Evolutionary conservation across 2,888 invertebrate genomes (phyloP).

Genomic region (Drosophila longiperda): DNA sequence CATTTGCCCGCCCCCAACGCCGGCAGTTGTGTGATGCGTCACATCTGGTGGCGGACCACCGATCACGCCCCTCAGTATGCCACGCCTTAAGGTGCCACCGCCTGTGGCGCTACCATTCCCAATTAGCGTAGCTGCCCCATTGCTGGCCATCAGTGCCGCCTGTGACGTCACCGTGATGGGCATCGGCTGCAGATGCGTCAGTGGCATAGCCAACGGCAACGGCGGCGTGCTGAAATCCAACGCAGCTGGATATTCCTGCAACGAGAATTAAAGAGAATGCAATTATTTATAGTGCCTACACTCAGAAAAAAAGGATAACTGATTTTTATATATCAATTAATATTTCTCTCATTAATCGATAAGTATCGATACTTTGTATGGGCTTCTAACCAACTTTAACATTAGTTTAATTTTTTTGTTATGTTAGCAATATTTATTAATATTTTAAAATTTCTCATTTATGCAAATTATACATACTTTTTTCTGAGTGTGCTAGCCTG

Average conservation of each 20-base stretch:
- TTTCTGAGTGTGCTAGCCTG: no score
- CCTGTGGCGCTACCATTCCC: slow-evolving; percentile 68
- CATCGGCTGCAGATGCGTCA: slow-evolving; percentile 82
- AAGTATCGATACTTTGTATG: no score
- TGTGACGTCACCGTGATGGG: slow-evolving; percentile 79
- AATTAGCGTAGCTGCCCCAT: slow-evolving; percentile 72
- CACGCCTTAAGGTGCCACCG: slow-evolving; percentile 79
- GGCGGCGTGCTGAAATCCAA: slow-evolving; percentile 82
- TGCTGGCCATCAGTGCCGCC: slow-evolving; percentile 68
- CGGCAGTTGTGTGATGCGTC: slow-evolving; percentile 83
- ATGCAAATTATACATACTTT: no score
- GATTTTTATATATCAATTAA: neutral
- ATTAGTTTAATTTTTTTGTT: no score
- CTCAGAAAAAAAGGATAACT: neutral
- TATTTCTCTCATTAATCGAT: no score
- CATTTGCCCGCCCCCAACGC: slow-evolving; percentile 67
- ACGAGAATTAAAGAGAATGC: slow-evolving; percentile 18
- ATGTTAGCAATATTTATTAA: no score
- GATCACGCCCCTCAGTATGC: slow-evolving; percentile 83
- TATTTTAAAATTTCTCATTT: no score
- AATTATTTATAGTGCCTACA: neutral
- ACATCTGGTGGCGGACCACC: slow-evolving; percentile 85
- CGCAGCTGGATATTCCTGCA: slow-evolving; percentile 84
- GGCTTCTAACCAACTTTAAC: no score
- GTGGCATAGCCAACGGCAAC: slow-evolving; percentile 70